Conservation (phyloP, 2,888 invertebrate species). For the Eledone cirrhosa region DNA sequence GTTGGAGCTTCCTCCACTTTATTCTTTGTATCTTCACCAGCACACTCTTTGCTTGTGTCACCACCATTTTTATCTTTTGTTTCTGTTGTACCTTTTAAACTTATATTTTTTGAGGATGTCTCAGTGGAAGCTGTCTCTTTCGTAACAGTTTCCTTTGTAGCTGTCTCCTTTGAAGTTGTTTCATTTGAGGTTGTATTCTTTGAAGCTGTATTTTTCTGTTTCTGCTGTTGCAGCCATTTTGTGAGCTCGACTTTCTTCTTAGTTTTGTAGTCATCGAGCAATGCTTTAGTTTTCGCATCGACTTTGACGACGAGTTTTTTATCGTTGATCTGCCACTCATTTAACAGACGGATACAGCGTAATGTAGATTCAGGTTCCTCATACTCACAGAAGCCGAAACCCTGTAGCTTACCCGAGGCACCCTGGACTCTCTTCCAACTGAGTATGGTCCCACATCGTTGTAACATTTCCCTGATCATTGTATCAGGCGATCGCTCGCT, state of each 20-base stretch:
- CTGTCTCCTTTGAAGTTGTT: constrained; percentile 39
- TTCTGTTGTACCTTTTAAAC: constrained; percentile 46
- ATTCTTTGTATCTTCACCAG: constrained; percentile 30
- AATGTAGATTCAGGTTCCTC: constrained; percentile 94
- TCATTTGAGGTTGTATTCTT: constrained; percentile 36
- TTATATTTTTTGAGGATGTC: constrained; percentile 36
- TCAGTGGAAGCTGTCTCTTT: constrained; percentile 40
- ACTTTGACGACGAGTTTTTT: constrained; percentile 95
- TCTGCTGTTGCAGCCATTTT: constrained; percentile 31
- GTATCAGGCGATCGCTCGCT: constrained; percentile 93
- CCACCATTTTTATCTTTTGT: constrained; percentile 47
- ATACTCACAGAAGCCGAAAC: constrained; percentile 97
- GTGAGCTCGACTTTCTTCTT: constrained; percentile 49
- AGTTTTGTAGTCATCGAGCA: constrained; percentile 88
- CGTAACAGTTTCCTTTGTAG: too few relatives aligned
- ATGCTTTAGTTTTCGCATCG: constrained; percentile 95
- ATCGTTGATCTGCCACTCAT: constrained; percentile 91
- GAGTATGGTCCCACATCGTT: constrained; percentile 90
- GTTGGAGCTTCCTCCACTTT: constrained; percentile 5
- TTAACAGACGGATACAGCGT: constrained; percentile 87
- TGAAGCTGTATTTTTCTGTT: constrained; percentile 41
- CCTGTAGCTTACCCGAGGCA: constrained; percentile 72
- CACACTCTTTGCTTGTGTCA: constrained; percentile 34
- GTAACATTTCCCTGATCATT: constrained; percentile 90
- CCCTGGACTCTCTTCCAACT: constrained; percentile 97